These are phyloP conservation scores for Cetonia aurata DNA, from an alignment of 2,888 invertebrate genomes.

Conservation along the genomic window DNA sequence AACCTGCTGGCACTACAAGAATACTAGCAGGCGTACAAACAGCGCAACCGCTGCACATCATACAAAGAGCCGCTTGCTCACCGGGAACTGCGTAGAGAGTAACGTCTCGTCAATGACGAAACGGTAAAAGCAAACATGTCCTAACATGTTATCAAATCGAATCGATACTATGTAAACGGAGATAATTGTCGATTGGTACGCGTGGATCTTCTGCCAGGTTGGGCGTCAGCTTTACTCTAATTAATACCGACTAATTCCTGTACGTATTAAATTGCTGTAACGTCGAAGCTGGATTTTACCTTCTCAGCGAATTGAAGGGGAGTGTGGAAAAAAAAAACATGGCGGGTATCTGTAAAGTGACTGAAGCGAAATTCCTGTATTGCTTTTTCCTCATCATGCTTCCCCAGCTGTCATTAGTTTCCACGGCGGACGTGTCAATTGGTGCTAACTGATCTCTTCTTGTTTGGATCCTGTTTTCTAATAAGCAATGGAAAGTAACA, in stretches of 20 bases:
- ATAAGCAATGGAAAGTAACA: not conserved
- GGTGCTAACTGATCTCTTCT: constrained; percentile 32
- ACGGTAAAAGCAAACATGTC: constrained; percentile 21
- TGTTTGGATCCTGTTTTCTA: not conserved
- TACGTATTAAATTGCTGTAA: constrained; percentile 35
- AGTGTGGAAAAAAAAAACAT: not conserved
- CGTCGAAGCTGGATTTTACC: constrained; percentile 28
- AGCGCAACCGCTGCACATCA: too few species aligned
- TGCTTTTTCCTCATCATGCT: not conserved
- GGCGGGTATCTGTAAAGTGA: constrained; percentile 21
- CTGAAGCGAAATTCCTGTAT: constrained; percentile 25
- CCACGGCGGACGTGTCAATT: constrained; percentile 24
- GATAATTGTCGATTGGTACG: constrained; percentile 45
- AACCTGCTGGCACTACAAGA: too few species aligned
- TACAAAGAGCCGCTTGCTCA: too few species aligned
- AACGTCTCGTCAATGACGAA: too few species aligned
- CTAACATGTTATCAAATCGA: constrained; percentile 33
- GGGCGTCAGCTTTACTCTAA: constrained; percentile 41
- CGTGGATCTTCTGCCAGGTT: constrained; percentile 9
- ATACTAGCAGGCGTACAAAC: too few species aligned
- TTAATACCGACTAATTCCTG: constrained; percentile 42
- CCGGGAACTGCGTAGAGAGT: too few species aligned
- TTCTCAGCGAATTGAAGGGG: constrained; percentile 5
- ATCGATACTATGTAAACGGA: constrained; percentile 48
- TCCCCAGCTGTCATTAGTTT: constrained; percentile 21